phyloP scores from a whole-genome alignment of 2,113 vertebrate genomes.

The Nothocercus julius region DNA sequence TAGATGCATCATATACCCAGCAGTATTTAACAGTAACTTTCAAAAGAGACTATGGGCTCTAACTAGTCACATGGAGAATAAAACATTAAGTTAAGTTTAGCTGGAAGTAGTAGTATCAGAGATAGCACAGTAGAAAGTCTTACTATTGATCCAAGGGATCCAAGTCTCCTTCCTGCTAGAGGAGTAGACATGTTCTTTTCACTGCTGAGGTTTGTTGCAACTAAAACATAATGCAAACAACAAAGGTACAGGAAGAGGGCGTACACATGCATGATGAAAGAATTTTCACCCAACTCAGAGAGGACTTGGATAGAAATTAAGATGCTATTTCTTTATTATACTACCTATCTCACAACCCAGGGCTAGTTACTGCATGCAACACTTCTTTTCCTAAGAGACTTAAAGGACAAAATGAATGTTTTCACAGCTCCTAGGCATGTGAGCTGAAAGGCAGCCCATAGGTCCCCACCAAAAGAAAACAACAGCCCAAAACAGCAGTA shows the following conservation, averaged over 20 bases:
- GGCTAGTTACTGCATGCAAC: background rate
- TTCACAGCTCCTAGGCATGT: background rate
- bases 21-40: background rate
- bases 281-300: background rate
- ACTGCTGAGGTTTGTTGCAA: background rate
- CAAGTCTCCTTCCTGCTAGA: slow-evolving; percentile 36
- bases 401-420: background rate
- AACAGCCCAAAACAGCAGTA: background rate
- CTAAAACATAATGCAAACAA: background rate
- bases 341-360: background rate
- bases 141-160: slow-evolving; percentile 53
- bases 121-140: background rate
- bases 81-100: background rate
- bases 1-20: background rate
- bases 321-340: fast-evolving
- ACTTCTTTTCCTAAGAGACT: fast-evolving
- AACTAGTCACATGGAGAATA: background rate
- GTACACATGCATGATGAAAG: fast-evolving
- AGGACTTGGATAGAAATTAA: background rate
- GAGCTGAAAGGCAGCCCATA: fast-evolving
- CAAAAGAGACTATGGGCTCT: background rate
- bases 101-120: background rate
- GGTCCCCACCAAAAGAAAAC: background rate
- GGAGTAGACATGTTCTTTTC: slow-evolving; percentile 41
- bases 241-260: fast-evolving